These are phyloP conservation scores for Thysanoteuthis rhombus DNA, from an alignment of 2,888 invertebrate species.

Conservation along the genomic window DNA sequence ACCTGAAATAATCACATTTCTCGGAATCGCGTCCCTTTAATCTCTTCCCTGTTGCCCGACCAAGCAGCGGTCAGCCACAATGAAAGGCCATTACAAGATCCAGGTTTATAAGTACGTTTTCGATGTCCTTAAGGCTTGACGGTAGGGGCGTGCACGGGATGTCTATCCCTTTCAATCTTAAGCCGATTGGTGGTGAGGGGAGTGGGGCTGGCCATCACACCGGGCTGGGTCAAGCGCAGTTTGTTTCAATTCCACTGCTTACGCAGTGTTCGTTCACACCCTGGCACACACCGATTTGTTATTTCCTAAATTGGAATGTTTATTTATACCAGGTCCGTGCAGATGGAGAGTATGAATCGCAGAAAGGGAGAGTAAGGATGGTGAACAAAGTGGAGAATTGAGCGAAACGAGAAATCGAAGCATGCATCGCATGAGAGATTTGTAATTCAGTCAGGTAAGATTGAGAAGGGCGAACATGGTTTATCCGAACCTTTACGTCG, in stretches of 20 bases:
- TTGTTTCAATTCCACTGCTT: background rate
- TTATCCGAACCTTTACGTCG: background rate
- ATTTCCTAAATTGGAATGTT: background rate
- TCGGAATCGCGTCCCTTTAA: background rate
- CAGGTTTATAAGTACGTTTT: background rate
- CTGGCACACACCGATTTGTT: background rate
- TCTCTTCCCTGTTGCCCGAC: background rate
- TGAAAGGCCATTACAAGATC: background rate
- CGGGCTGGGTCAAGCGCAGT: background rate
- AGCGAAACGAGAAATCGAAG: background rate
- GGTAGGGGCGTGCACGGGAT: background rate
- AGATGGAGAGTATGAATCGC: background rate
- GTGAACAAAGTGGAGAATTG: too few species aligned
- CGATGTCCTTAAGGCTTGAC: background rate
- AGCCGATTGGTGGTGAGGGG: background rate
- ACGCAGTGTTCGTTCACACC: background rate
- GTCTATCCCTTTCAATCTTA: background rate
- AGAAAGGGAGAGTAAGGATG: background rate
- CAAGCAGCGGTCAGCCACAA: background rate
- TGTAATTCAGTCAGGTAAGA: background rate
- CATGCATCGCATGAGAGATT: background rate
- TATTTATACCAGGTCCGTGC: background rate
- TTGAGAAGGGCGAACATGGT: background rate
- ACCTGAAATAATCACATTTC: background rate
- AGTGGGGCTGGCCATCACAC: background rate